Evolutionary conservation across 2,797 vertebrate species (phyloP).

Genomic region (Botia almorhae): DNA sequence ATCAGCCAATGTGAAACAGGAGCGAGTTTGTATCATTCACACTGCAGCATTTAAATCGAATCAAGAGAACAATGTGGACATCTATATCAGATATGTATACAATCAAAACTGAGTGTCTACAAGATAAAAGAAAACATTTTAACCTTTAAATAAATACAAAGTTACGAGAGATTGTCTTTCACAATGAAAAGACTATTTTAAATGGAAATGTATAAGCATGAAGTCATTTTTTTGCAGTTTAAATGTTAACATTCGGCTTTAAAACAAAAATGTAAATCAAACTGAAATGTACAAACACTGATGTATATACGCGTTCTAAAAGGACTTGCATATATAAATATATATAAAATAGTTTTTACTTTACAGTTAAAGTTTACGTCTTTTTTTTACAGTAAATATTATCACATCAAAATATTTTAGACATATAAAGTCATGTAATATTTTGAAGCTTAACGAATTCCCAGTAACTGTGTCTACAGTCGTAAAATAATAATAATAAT

Average conservation of each 20-base stretch:
- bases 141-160: background rate
- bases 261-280: background rate
- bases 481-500: too few relatives aligned
- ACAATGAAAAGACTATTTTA: background rate
- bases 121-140: background rate
- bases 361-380: too few relatives aligned
- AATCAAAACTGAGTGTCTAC: background rate
- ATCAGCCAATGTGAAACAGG: constrained; percentile 17
- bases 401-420: too few relatives aligned
- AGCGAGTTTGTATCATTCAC: background rate
- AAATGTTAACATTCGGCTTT: background rate
- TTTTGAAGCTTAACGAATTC: too few relatives aligned
- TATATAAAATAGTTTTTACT: too few relatives aligned
- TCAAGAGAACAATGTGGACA: background rate
- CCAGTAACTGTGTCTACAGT: too few relatives aligned
- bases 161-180: background rate
- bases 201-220: background rate
- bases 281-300: too few relatives aligned
- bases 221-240: too few relatives aligned
- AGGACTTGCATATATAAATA: too few relatives aligned
- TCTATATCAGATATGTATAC: background rate
- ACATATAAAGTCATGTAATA: too few relatives aligned
- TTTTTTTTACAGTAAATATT: too few relatives aligned
- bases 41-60: background rate
- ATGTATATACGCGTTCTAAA: too few relatives aligned